A percentile compares a stretch with the other conserved stretches of the same genome.
These are phyloP conservation scores for Halocaridina rubra DNA, from an alignment of 2,888 invertebrate species.

Conservation along the genomic window DNA sequence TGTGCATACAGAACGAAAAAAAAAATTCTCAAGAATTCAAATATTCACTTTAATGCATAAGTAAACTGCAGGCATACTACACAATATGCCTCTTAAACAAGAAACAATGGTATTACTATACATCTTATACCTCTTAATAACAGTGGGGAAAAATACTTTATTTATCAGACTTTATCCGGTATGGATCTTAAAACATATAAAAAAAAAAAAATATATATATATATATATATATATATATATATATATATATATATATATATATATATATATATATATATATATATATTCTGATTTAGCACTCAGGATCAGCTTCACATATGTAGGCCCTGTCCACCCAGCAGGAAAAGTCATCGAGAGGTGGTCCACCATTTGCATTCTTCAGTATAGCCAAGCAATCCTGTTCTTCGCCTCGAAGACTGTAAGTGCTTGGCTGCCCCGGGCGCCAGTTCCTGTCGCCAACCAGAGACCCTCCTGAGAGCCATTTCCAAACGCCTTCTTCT, in stretches of 20 bases:
- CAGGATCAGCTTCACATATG: not conserved
- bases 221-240: not conserved
- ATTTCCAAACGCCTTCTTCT: not conserved
- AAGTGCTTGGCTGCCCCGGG: not conserved
- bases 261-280: not conserved
- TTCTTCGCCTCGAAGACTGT: not conserved
- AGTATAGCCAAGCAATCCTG: slow-evolving; percentile 17
- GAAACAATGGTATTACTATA: too few relatives aligned
- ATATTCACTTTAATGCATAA: too few relatives aligned
- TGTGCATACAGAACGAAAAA: too few relatives aligned
- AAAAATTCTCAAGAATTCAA: too few relatives aligned
- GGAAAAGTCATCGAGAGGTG: not conserved
- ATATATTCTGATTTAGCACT: not conserved
- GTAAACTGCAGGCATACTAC: too few relatives aligned
- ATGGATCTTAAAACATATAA: not conserved
- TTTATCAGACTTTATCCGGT: too few relatives aligned
- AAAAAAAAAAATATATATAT: not conserved
- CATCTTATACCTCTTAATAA: too few relatives aligned
- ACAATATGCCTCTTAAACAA: too few relatives aligned
- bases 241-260: slow-evolving; percentile 11
- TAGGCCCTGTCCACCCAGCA: not conserved
- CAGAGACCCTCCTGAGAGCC: not conserved
- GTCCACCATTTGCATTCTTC: not conserved
- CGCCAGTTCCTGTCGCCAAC: not conserved
- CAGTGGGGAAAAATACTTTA: too few relatives aligned